These are phyloP conservation scores for Mycetomoellerius zeteki DNA, from an alignment of 1,140 invertebrate species.

Conservation along the genomic window DNA sequence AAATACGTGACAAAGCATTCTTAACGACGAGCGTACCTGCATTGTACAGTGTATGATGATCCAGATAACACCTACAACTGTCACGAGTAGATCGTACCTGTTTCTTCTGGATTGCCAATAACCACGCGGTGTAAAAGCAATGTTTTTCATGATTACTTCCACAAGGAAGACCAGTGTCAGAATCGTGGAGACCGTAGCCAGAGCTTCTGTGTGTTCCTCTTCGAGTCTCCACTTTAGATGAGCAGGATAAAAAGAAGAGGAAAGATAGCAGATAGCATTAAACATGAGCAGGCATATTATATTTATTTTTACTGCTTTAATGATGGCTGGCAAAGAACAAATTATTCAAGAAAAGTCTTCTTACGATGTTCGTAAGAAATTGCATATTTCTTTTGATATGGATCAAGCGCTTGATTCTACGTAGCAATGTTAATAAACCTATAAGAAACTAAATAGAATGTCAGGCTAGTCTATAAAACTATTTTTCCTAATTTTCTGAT, in stretches of 20 bases:
- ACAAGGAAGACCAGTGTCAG: constrained; percentile 95
- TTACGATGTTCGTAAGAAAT: background rate
- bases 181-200: constrained; percentile 95
- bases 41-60: constrained; percentile 97
- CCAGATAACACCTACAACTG: constrained; percentile 98
- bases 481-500: background rate
- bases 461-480: background rate
- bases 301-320: constrained; percentile 71
- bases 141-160: constrained; percentile 99
- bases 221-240: constrained; percentile 92
- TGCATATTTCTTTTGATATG: background rate
- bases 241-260: constrained; percentile 68
- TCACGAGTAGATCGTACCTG: constrained; percentile 99
- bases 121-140: constrained; percentile 98
- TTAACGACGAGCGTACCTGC: constrained; percentile 88
- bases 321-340: constrained; percentile 67
- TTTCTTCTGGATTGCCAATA: constrained; percentile 99
- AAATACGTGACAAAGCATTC: background rate
- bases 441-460: background rate
- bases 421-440: background rate
- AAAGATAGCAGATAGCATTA: constrained; percentile 48
- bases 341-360: constrained; percentile 70
- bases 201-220: constrained; percentile 91
- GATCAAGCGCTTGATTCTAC: background rate
- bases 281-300: constrained; percentile 37